phyloP scores from a whole-genome alignment of 2,888 invertebrate genomes.

The Leucoma salicis region DNA sequence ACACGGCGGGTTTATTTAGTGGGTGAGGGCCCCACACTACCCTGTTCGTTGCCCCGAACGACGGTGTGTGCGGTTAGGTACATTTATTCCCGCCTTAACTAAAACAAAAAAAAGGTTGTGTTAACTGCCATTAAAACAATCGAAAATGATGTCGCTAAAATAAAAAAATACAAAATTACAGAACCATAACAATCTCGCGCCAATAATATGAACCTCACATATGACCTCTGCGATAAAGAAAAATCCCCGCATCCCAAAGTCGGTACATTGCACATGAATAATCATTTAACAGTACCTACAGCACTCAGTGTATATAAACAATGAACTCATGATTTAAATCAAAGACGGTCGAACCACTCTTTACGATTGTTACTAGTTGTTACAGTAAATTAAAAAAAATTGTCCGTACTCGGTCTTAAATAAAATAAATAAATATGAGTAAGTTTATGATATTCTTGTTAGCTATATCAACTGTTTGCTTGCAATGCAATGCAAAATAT shows the following conservation, averaged over 20 bases:
- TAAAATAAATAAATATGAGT: not conserved
- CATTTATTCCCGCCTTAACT: too few relatives aligned
- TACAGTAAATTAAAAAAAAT: not conserved
- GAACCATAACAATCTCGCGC: not conserved
- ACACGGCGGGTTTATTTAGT: too few relatives aligned
- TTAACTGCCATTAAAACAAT: too few relatives aligned
- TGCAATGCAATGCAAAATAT: constrained; percentile 31
- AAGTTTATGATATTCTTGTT: constrained; percentile 1
- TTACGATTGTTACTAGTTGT: not conserved
- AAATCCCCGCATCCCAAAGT: constrained; percentile 26
- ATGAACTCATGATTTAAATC: too few relatives aligned
- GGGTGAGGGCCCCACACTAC: too few relatives aligned
- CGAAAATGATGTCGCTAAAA: too few relatives aligned
- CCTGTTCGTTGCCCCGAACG: too few relatives aligned
- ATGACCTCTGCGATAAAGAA: constrained; percentile 17
- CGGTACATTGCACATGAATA: not conserved
- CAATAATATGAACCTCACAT: not conserved
- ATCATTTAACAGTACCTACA: too few relatives aligned
- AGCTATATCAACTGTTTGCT: not conserved
- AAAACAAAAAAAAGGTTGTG: too few relatives aligned
- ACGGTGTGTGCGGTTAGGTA: too few relatives aligned
- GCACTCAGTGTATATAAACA: not conserved
- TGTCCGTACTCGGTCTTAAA: too few relatives aligned
- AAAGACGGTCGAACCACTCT: too few relatives aligned
- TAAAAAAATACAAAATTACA: not conserved